Evolutionary conservation across 2,888 invertebrate species (phyloP), one percentile per base, ranked within the genome.

Genomic region (Metacarcinus magister): DNA sequence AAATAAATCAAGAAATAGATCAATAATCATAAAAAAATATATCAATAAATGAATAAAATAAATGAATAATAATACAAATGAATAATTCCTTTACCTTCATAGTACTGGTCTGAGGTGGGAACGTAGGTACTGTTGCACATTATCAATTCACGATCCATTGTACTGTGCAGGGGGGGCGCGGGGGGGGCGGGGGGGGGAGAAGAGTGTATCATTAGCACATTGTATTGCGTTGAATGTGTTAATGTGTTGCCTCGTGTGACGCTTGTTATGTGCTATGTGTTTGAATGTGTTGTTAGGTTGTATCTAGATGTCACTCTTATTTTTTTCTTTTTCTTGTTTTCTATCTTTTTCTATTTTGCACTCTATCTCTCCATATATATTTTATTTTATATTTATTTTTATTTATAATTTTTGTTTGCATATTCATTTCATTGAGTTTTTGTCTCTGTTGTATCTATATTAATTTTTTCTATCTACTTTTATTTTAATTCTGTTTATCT

Each of bases 41-140:
- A 16, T 44, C 23, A 0, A 39, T 43, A 43, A 92, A 44, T 91
- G 19, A 39, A n/a, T n/a, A 91, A 91, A 19, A 91, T 2, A 32
- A 43, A 91, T 7, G 19, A 1, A 91, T 0, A 82, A 28, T 5
- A 13, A 46, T 46, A 46, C 5, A 46, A 46, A 46, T 46, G 8
- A 75, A n/a, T 75, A 7, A 75, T 0, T 75, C 3, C 16, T 92
- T 95, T 19, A 95, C 95, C 95, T n/a, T 92, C 43, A 28, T 46
- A 32, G 39, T 95, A 95, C 23, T 95, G 75, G 0, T 23, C 32
- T 28, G 89, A 28, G 23, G 46, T 60, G 1, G 91, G 93, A 23
- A 95, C 32, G 39, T 67, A 94, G 32, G 95, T 32, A 39, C 44
- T 44, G 91, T 94, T 96, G n/a, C 91, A 94, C 23, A 39, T 48